Evolutionary conservation across 2,797 vertebrate genomes (phyloP), one percentile per base, ranked within the genome.

Genomic region (Sciurus vulgaris): DNA sequence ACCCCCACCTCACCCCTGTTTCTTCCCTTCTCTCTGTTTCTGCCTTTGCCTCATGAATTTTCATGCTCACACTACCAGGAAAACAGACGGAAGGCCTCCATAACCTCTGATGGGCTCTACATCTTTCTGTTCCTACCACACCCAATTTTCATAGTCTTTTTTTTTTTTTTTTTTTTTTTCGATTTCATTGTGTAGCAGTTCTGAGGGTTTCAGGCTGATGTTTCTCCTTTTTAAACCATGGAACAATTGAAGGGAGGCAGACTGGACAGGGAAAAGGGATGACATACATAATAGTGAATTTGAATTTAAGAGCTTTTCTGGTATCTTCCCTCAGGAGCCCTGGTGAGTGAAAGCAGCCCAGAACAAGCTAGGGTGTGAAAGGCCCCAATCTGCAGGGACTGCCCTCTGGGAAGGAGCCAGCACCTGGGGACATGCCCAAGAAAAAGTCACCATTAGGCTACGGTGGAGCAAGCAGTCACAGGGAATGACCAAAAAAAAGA

Each of bases 41-140:
- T 65, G 90, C 24, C 15, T 77, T 33, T 51, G 47, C 26, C 47
- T 94, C 77, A 72, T 96, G 79, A 94, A 94, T 91, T 89, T 97
- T 95, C 77, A 83, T 84, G 76, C 65, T 76, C 95, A 94, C 70
- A 83, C 88, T 26, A 24, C 76, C 84, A 73, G 38, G 76, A 94
- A 94, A 79, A 83, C 85, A 72, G 85, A 76, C 61, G 49, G 47
- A 49, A 54, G 38, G 41, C 73, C 89, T 88, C 73, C 26, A 3
- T 67, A 56, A 79, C 54, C 90, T 94, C 26, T 63, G 70, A 22
- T 18, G 1, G 51, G 41, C 54, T 78, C 70, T 28, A 7, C 28
- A 22, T 70, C 76, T 69, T 84, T 90, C 77, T 59, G 7, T 73
- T 79, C 61, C 69, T 26, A n/a, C 81, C 56, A 74, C 26, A 56